Evolutionary conservation across 1,140 invertebrate genomes (phyloP).

Genomic region (Reticulitermes speratus): DNA sequence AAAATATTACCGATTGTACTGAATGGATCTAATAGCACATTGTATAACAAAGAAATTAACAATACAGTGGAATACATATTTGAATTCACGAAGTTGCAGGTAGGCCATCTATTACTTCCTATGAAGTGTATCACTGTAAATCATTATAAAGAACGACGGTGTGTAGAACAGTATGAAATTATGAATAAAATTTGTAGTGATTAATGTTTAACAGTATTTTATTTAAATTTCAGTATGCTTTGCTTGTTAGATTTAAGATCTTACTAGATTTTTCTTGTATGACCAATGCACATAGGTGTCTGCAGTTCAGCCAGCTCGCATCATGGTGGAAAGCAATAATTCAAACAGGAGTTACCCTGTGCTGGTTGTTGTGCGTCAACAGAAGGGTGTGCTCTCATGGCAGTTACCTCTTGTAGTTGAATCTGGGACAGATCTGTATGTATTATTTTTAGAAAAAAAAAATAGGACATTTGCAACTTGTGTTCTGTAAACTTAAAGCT

Average conservation of each 20-base stretch:
- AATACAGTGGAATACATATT: conserved; percentile 43
- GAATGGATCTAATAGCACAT: not conserved
- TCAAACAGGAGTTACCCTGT: conserved; percentile 57
- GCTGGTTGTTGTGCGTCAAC: conserved; percentile 65
- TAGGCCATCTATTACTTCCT: not conserved
- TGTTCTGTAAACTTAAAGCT: too few relatives aligned
- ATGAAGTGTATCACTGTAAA: too few relatives aligned
- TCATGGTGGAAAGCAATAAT: conserved; percentile 54
- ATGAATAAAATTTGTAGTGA: not conserved
- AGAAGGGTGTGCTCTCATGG: conserved; percentile 66
- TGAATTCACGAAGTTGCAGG: conserved; percentile 37
- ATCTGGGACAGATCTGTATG: conserved; percentile 46
- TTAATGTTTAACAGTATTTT: conserved; percentile 15
- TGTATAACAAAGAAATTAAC: conserved; percentile 35
- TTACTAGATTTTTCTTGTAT: too few relatives aligned
- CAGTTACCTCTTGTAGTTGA: conserved; percentile 62
- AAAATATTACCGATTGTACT: not conserved
- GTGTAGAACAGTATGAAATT: too few relatives aligned
- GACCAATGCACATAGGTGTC: not conserved
- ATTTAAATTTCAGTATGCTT: too few relatives aligned
- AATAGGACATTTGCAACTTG: too few relatives aligned
- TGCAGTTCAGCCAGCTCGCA: conserved; percentile 50
- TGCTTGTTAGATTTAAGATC: too few relatives aligned
- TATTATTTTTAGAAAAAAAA: not conserved
- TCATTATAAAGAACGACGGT: too few relatives aligned